These are phyloP conservation scores for Drosophila antonietae DNA, from an alignment of 2,888 invertebrate species.

Conservation along the genomic window DNA sequence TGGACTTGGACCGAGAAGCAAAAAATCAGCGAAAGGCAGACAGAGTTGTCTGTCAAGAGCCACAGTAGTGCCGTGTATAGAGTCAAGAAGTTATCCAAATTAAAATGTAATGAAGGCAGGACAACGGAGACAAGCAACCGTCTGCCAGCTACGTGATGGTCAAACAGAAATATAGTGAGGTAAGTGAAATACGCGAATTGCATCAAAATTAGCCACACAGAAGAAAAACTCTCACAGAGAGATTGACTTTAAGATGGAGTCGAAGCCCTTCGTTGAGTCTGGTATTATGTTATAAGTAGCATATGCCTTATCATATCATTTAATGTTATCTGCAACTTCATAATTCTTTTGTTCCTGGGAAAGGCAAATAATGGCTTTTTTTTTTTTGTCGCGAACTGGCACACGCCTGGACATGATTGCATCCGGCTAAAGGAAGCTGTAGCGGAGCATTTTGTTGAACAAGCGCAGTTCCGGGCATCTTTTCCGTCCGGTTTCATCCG, in stretches of 20 bases:
- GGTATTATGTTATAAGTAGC: conserved; percentile 6
- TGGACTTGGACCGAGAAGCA: neutral
- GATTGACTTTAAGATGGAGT: neutral
- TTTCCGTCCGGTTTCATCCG: conserved; percentile 70
- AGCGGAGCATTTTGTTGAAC: conserved; percentile 18
- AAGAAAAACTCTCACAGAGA: neutral
- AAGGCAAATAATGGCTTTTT: conserved; percentile 72
- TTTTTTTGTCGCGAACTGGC: conserved; percentile 40
- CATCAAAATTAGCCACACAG: conserved; percentile 33
- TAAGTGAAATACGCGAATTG: conserved; percentile 56
- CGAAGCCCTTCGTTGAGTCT: neutral
- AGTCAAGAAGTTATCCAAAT: conserved; percentile 50
- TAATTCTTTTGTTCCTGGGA: conserved; percentile 66
- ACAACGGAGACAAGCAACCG: conserved; percentile 20
- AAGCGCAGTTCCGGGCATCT: conserved; percentile 21
- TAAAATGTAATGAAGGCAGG: conserved; percentile 71
- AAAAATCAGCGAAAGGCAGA: neutral
- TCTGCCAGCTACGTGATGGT: conserved; percentile 57
- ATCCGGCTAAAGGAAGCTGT: conserved; percentile 75
- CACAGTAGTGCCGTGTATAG: neutral
- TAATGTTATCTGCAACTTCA: conserved; percentile 46
- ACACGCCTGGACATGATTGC: conserved; percentile 70
- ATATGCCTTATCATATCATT: conserved; percentile 41
- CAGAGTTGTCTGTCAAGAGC: conserved; percentile 4
- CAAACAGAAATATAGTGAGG: conserved; percentile 69